Percentiles rank a stretch among this genome's conserved stretches.
Evolutionary conservation across 2,797 vertebrate genomes (phyloP).

Genomic region (Anguilla marmorata): DNA sequence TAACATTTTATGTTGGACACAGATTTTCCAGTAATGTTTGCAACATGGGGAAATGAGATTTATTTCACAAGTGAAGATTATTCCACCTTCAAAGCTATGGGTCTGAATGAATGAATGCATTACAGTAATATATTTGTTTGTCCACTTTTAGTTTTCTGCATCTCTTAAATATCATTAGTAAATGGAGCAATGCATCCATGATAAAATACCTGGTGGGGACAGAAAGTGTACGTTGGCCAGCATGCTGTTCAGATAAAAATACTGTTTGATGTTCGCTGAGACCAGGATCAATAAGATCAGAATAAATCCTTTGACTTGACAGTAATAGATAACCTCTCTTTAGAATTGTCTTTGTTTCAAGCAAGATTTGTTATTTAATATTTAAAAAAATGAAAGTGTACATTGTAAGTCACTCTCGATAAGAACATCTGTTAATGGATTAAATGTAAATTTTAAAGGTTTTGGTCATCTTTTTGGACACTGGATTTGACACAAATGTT

Average conservation of each 20-base stretch:
- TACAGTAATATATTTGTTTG: neutral
- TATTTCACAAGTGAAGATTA: neutral
- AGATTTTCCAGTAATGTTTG: neutral
- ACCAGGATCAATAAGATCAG: neutral
- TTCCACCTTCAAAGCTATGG: neutral
- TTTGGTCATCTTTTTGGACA: neutral
- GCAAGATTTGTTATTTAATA: neutral
- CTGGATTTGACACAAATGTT: neutral
- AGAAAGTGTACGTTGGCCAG: neutral
- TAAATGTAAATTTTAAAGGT: conserved; percentile 5
- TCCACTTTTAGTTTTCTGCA: neutral
- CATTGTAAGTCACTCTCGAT: neutral
- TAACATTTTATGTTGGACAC: neutral
- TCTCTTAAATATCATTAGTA: neutral
- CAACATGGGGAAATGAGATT: neutral
- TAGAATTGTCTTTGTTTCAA: neutral
- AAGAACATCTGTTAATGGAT: neutral
- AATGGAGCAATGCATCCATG: neutral
- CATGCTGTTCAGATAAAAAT: neutral
- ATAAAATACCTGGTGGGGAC: neutral
- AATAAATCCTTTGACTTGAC: neutral
- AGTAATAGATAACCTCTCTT: neutral
- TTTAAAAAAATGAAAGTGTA: neutral
- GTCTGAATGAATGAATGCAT: neutral
- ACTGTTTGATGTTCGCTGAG: neutral